Evolutionary conservation across 2,113 vertebrate species (phyloP), one percentile per base, ranked within the genome.

Genomic region (Phalacrocorax aristotelis): DNA sequence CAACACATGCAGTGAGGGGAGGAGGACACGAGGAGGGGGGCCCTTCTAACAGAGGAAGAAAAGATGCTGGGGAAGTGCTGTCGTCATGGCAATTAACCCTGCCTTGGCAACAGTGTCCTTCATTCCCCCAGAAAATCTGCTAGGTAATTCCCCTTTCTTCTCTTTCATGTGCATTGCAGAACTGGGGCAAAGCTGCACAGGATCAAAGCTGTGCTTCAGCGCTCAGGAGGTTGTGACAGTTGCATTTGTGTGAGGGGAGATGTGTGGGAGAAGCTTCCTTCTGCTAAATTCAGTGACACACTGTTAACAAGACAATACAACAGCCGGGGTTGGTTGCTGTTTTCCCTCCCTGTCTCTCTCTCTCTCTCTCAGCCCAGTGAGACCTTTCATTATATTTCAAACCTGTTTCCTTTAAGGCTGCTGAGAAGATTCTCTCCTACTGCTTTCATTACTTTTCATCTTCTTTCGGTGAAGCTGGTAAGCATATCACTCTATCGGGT

Each of bases 221-320:
- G 71, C 91, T 95, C 49, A 3, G 86, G 64, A 75, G 68, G 77
- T 75, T 95, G 80, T 83, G 91, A 77, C 87, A 94, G 87, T 91
- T 83, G 58, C 74, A 51, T 90, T 78, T 90, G 70, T 87, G 64
- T 0, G 11, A 87, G 34, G 70, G 78, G 83, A 95, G 70, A 58
- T 83, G 71, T 93, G 94, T 96, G 93, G 91, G 91, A 94, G 93
- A 93, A 78, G 21, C 51, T 90, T 94, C 89, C 84, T 85, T 95
- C 92, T 85, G 83, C 92, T 96, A 91, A 95, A 97, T 89, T 95
- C 93, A 46, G 83, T 82, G 90, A 95, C 76, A 89, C 57, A 81
- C 89, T 93, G 88, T 90, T 95, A 95, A 96, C 92, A 96, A 97
- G 92, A 96, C 95, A 97, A 95, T 94, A 90, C 90, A 96, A 86